Evolutionary conservation across 2,888 invertebrate species (phyloP).

Genomic region (Cabera pusaria): DNA sequence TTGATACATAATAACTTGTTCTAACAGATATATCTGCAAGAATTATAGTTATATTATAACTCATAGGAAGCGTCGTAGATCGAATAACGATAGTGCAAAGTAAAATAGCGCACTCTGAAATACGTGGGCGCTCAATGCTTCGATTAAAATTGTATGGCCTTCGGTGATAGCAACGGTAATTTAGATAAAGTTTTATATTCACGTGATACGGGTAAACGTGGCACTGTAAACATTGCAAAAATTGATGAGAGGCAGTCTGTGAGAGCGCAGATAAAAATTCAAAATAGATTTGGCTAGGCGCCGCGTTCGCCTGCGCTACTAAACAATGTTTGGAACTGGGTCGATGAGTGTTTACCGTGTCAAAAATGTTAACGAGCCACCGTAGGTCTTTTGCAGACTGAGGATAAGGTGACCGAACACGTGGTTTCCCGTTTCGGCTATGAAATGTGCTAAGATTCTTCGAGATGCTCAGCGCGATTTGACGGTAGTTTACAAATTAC

Average conservation of each 20-base stretch:
- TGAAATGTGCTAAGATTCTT: no score
- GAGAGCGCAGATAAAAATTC: constrained; percentile 68
- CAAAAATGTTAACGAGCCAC: constrained; percentile 54
- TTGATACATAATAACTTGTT: constrained; percentile 6
- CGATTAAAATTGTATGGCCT: constrained; percentile 1
- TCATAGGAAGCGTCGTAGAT: constrained; percentile 15
- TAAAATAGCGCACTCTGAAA: constrained; percentile 1
- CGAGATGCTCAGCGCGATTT: no score
- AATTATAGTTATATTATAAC: constrained; percentile 15
- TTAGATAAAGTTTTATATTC: background rate
- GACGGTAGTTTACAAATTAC: no score
- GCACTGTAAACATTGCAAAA: constrained; percentile 71
- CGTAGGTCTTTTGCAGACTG: constrained; percentile 5
- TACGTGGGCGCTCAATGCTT: constrained; percentile 2
- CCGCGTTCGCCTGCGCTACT: constrained; percentile 57
- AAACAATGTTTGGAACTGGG: constrained; percentile 76
- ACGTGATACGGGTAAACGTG: no score
- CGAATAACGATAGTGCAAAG: constrained; percentile 12
- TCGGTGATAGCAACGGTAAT: background rate
- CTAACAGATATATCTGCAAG: constrained; percentile 7
- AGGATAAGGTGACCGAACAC: constrained; percentile 20
- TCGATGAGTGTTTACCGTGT: constrained; percentile 73
- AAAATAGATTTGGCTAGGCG: constrained; percentile 79
- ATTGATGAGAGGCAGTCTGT: constrained; percentile 57
- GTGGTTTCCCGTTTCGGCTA: no score